Evolutionary conservation across 2,888 invertebrate genomes (phyloP).

Genomic region (Dasypogon diadema): DNA sequence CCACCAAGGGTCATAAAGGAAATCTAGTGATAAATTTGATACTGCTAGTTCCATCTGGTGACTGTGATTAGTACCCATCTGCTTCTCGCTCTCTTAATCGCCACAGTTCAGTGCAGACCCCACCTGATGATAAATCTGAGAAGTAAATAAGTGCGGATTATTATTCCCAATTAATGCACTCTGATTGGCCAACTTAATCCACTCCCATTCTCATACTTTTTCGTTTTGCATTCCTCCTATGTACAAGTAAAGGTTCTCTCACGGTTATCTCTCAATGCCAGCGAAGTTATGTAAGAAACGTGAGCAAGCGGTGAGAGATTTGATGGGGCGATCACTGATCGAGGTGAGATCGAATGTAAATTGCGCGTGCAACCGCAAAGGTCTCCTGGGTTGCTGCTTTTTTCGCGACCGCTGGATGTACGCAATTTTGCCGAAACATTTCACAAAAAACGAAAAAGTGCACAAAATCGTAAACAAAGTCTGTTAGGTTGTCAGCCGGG

Average conservation of each 20-base stretch:
- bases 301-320: not conserved
- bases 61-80: not conserved
- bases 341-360: conserved; percentile 20
- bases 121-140: conserved; percentile 31
- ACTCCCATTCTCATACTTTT: not conserved
- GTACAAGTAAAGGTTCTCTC: conserved; percentile 3
- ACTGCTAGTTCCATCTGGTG: conserved; percentile 17
- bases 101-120: not conserved
- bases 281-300: conserved; percentile 12
- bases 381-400: not conserved
- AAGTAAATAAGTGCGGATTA: conserved; percentile 22
- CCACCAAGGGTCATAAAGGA: not conserved
- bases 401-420: not conserved
- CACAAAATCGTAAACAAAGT: conserved; percentile 6
- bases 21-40: not conserved
- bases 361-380: not conserved
- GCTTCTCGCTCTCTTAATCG: conserved; percentile 17
- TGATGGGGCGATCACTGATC: not conserved
- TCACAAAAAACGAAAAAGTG: not conserved
- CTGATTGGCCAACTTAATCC: conserved; percentile 4
- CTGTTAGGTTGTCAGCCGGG: conserved; percentile 27
- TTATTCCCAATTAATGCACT: conserved; percentile 8
- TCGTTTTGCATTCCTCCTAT: conserved; percentile 8
- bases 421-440: not conserved
- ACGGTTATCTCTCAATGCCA: conserved; percentile 14